Evolutionary conservation across 35 echinoderm and acorn worm genomes (phyloP).

Genomic region (Anneissia japonica): DNA sequence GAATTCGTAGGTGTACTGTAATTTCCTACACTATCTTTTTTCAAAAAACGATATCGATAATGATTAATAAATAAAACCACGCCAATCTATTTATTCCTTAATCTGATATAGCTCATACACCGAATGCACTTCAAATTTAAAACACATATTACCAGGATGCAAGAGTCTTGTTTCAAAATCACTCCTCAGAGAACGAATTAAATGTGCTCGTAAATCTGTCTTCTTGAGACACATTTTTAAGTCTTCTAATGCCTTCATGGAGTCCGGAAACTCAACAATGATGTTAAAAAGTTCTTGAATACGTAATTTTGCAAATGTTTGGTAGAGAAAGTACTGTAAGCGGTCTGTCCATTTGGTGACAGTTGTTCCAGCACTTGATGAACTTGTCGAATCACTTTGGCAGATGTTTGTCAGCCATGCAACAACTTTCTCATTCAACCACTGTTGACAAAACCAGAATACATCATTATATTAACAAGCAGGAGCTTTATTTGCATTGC

Average conservation of each 20-base stretch:
- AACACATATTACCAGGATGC: conserved; percentile 97
- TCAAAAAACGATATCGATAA: too few species aligned
- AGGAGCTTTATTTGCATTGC: background rate
- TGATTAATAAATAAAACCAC: too few species aligned
- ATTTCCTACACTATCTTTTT: too few species aligned
- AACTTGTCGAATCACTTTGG: conserved; percentile 41
- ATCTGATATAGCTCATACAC: too few species aligned
- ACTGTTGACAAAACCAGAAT: too few species aligned
- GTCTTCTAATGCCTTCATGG: conserved; percentile 72
- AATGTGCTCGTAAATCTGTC: conserved; percentile 70
- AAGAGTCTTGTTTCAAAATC: conserved; percentile 88
- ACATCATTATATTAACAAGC: background rate
- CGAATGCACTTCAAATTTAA: too few species aligned
- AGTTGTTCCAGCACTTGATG: conserved; percentile 17
- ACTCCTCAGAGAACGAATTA: conserved; percentile 68
- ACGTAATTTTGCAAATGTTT: conserved; percentile 81
- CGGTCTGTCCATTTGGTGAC: conserved; percentile 82
- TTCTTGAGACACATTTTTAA: conserved; percentile 82
- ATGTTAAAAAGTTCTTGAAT: conserved; percentile 96
- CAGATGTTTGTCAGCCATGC: conserved; percentile 78
- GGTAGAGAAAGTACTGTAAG: conserved; percentile 85
- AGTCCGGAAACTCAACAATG: conserved; percentile 97
- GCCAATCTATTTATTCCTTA: too few species aligned
- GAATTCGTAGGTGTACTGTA: too few species aligned
- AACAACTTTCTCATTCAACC: conserved; percentile 87